Evolutionary conservation across 2,888 invertebrate genomes (phyloP), one percentile per base, ranked within the genome.

Genomic region (Acrobasis repandana): DNA sequence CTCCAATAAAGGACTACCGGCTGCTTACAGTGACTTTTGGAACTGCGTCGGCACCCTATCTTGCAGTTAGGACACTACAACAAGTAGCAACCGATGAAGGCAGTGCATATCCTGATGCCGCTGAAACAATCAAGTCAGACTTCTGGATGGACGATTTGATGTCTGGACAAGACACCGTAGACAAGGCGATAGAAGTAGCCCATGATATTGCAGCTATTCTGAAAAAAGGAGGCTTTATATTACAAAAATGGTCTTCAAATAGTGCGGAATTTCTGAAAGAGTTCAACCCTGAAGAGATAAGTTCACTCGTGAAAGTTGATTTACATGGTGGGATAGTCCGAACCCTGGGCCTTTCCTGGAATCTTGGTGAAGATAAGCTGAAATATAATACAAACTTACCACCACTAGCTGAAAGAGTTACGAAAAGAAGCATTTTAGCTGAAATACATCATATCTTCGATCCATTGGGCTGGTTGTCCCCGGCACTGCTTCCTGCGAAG

Each of bases 21-120:
- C 59, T 72, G 8, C 36, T 56, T 0, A 65, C 61, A 8, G 72
- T 74, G 0, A 71, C 71, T 9, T 75, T 65, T 47, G 74, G 71
- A 6, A 69, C 66, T 20, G 60, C 70, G 6, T 57, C 63, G 28
- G 72, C 72, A 18, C 71, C 72, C 2, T 72, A 63, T 43, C 36
- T 72, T 10, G 72, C 70, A 3, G 63, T 68, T 4, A 58, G 56
- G 20, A 64, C 67, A 0, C 56, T 72, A 4, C 36, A 56, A 9
- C 63, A 69, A 38, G 5, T 68, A 1, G 65, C 69, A 9, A 34
- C 57, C 6, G 65, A 67, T 46, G 65, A 67, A 62, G 60, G 62
- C 15, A 46, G n/a, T n/a, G n/a, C 49, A 34, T 20, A 58, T 1
- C 48, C 63, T 52, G 58, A 50, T 8, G 65, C 62, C 10, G 60